Evolutionary conservation across 2,797 vertebrate species (phyloP).

Genomic region (Epinephelus awoara): DNA sequence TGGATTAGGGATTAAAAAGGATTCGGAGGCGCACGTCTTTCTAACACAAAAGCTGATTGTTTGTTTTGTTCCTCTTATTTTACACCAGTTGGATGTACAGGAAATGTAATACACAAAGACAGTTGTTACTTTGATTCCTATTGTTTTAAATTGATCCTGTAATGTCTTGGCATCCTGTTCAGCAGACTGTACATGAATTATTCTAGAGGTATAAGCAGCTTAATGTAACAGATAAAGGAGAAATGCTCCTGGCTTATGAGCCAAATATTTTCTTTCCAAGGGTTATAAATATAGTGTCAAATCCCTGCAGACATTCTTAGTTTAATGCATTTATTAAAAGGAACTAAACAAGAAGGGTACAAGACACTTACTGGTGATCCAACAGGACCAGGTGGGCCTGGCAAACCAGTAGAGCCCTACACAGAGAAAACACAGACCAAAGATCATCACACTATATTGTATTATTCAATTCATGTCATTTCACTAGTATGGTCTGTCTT

Average conservation of each 20-base stretch:
- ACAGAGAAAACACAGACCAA: conserved; percentile 36
- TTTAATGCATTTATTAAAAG: background rate
- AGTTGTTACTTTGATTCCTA: background rate
- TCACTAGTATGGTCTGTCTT: background rate
- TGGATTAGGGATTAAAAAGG: conserved; percentile 48
- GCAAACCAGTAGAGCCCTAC: conserved; percentile 87
- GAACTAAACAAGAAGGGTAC: background rate
- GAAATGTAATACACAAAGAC: background rate
- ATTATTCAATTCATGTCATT: background rate
- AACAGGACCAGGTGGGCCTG: conserved; percentile 81
- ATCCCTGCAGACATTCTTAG: background rate
- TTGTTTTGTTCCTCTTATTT: conserved; percentile 35
- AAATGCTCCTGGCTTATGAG: background rate
- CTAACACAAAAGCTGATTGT: conserved; percentile 26
- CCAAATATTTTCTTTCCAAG: background rate
- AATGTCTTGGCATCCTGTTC: conserved; percentile 13
- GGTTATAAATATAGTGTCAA: conserved; percentile 11
- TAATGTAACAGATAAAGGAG: conserved; percentile 8
- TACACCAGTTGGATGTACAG: conserved; percentile 3
- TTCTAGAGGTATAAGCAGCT: background rate
- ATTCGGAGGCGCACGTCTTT: conserved; percentile 25
- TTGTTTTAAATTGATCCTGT: conserved; percentile 8
- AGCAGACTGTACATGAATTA: background rate
- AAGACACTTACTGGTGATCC: conserved; percentile 79
- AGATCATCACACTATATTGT: background rate